Percentiles rank a stretch among this genome's conserved stretches.
Conservation (phyloP, 1,140 invertebrate genomes). For the Drosophila kurseongensis region DNA sequence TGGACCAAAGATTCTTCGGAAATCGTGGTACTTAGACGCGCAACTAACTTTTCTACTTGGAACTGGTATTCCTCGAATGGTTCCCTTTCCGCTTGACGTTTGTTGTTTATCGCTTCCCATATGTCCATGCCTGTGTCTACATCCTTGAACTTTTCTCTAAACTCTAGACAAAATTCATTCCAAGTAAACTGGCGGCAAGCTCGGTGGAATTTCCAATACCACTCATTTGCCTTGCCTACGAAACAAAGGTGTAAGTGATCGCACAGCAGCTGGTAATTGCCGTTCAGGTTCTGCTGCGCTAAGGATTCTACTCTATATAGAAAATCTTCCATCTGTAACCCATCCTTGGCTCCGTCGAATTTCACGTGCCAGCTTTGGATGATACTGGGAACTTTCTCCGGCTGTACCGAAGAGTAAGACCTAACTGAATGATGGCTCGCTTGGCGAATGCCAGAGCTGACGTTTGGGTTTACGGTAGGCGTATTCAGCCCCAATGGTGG, state of each 20-base stretch:
- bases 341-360: background rate
- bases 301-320: background rate
- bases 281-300: background rate
- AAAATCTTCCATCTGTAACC: background rate
- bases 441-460: no score
- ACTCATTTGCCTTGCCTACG: background rate
- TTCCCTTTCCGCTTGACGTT: background rate
- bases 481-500: no score
- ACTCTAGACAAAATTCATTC: background rate
- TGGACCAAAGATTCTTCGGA: constrained; percentile 3
- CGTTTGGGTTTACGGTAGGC: no score
- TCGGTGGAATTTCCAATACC: background rate
- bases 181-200: background rate
- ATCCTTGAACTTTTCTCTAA: background rate
- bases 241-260: background rate
- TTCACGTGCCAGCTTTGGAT: background rate
- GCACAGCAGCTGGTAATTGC: background rate
- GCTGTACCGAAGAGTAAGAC: no score
- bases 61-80: constrained; percentile 9
- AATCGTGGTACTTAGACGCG: background rate
- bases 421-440: no score
- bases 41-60: background rate
- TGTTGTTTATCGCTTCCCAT: constrained; percentile 6
- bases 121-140: constrained; percentile 1
- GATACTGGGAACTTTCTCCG: no score